These are phyloP conservation scores for Liopterus haemorrhoidalis DNA, from an alignment of 2,888 invertebrate species.

Conservation along the genomic window DNA sequence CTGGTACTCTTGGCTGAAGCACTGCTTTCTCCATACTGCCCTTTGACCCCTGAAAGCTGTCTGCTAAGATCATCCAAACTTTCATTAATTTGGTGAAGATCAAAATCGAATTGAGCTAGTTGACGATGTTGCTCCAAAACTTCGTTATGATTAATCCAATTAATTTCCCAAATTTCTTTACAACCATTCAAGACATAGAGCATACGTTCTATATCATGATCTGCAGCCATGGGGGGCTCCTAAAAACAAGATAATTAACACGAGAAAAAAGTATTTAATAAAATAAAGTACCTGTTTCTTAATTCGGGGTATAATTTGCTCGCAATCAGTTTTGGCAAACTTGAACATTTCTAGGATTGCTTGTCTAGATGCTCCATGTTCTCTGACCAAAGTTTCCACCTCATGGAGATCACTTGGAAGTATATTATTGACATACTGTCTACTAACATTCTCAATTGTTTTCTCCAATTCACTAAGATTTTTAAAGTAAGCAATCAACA, in stretches of 20 bases:
- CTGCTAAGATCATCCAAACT: slow-evolving; percentile 62
- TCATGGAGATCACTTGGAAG: slow-evolving; percentile 47
- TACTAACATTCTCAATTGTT: slow-evolving; percentile 54
- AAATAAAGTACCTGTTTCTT: slow-evolving; percentile 52
- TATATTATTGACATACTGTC: slow-evolving; percentile 41
- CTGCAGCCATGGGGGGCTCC: slow-evolving; percentile 61
- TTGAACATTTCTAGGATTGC: slow-evolving; percentile 61
- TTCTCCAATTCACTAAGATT: slow-evolving; percentile 58
- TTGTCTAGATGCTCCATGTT: slow-evolving; percentile 61
- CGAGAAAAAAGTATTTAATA: slow-evolving; percentile 12
- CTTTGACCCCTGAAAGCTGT: slow-evolving; percentile 58
- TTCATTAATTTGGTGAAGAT: slow-evolving; percentile 63
- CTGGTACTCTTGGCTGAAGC: slow-evolving; percentile 64
- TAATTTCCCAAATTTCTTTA: slow-evolving; percentile 58
- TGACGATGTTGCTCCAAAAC: slow-evolving; percentile 59
- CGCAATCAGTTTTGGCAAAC: slow-evolving; percentile 61
- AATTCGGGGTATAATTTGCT: slow-evolving; percentile 62
- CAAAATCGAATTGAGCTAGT: slow-evolving; percentile 61
- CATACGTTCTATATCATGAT: slow-evolving; percentile 64
- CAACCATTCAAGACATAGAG: slow-evolving; percentile 56
- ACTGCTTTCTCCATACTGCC: slow-evolving; percentile 67
- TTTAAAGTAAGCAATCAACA: slow-evolving; percentile 65
- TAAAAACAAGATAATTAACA: slow-evolving; percentile 29
- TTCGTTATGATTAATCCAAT: slow-evolving; percentile 55
- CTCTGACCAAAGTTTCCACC: slow-evolving; percentile 52